Evolutionary conservation across 2,797 vertebrate genomes (phyloP).

Genomic region (Austrolebias charrua): DNA sequence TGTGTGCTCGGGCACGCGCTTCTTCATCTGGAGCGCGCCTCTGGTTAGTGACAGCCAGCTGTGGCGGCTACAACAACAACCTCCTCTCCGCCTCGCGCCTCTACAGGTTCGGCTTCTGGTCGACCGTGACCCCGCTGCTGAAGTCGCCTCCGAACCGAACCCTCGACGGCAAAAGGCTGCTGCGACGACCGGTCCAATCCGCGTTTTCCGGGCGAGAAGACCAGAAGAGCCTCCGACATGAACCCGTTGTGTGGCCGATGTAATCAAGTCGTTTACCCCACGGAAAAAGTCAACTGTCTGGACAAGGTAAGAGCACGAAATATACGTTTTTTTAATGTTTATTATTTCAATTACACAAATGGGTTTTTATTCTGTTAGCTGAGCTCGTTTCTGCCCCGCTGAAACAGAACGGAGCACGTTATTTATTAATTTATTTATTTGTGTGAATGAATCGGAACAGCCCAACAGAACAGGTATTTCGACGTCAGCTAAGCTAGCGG

Average conservation of each 20-base stretch:
- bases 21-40: conserved; percentile 74
- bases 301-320: conserved; percentile 87
- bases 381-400: background rate
- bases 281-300: conserved; percentile 99
- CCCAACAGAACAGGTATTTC: conserved; percentile 66
- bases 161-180: conserved; percentile 25
- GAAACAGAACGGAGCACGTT: conserved; percentile 35
- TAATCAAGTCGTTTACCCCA: conserved; percentile 95
- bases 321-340: rapidly evolving
- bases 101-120: conserved; percentile 18
- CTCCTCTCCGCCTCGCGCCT: conserved; percentile 42
- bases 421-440: conserved; percentile 25
- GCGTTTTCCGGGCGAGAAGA: conserved; percentile 60
- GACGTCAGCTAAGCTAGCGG: conserved; percentile 60
- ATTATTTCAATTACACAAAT: background rate
- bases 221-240: conserved; percentile 79
- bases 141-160: conserved; percentile 25
- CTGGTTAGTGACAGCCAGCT: conserved; percentile 84
- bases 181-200: conserved; percentile 22
- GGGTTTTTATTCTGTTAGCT: no score
- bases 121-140: conserved; percentile 2
- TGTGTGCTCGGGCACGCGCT: conserved; percentile 63
- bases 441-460: conserved; percentile 64
- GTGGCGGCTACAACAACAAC: conserved; percentile 75
- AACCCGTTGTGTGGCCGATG: conserved; percentile 94